Base-by-base conservation (phyloP, 1,140 invertebrate genomes). In the Bactericera cockerelli region DNA sequence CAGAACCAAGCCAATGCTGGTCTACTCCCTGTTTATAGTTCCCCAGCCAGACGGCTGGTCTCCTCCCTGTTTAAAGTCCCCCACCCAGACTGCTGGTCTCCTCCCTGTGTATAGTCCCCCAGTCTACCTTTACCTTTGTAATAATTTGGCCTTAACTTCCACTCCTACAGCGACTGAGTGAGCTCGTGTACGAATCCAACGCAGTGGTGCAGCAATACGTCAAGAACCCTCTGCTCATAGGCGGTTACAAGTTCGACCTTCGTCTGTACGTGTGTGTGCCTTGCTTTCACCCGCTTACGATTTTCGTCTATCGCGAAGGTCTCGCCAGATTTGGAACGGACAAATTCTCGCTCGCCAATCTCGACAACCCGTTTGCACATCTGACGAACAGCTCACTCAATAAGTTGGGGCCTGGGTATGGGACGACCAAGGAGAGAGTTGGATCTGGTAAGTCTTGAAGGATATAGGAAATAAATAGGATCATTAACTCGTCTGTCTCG, bases 331-430 rank as follows among this genome's bases (percentile, higher is more conserved):
- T 73, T 65, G 75, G 79, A 28, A 91, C 88, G 0, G 85, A 89
- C 24, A 91, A 91, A 69, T 93, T 88, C 58, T 86, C 81, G 56
- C 73, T 90, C 22, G 82, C 84, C 0, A 82, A 87, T 65, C 69
- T 94, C 36, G 80, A 84, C 60, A 93, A 94, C 67, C 82, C 84
- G 63, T 93, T 88, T 70, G 81, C 89, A 10, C 92, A 95, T 72
- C 72, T 94, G 25, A 94, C 91, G 1, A 94, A 95, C 70, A 87
- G 86, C 42, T 91, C 81, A 63, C 82, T 79, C 67, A 94, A 86
- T 76, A 92, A 80, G 78, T 77, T 79, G 70, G 86, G 74, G 26
- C 86, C 87, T 1, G 77, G 82, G 2, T 91, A 89, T 66, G 79
- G 79, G 0, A 79, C 83, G 65, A 86, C 85, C 69, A 92, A 91